Percentiles rank a stretch among this genome's conserved stretches.
Evolutionary conservation across 2,888 invertebrate species (phyloP).

Genomic region (Tineola bisselliella): DNA sequence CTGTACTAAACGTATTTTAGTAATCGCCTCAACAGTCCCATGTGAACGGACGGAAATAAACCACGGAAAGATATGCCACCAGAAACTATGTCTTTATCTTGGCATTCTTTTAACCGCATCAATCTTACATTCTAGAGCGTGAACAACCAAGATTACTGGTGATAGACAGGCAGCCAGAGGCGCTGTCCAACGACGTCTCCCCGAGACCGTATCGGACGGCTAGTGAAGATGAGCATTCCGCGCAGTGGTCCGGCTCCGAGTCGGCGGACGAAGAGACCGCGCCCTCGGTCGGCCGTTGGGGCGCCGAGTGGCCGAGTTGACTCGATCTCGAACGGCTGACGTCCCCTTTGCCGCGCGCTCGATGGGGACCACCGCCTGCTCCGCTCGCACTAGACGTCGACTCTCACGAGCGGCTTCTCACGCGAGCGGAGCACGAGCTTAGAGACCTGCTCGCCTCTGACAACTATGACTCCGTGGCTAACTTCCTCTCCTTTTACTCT

Average conservation of each 20-base stretch:
- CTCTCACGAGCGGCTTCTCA: constrained; percentile 82
- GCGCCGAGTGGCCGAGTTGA: constrained; percentile 97
- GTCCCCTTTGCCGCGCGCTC: constrained; percentile 34
- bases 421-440: constrained; percentile 80
- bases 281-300: constrained; percentile 90
- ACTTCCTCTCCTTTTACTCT: constrained; percentile 75
- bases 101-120: constrained; percentile 14
- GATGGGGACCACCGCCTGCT: constrained; percentile 45
- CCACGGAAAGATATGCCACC: not conserved
- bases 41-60: not conserved
- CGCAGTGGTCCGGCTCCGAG: constrained; percentile 25
- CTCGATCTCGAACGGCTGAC: constrained; percentile 55
- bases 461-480: constrained; percentile 90
- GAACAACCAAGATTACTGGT: constrained; percentile 74
- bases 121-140: constrained; percentile 70
- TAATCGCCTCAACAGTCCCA: not conserved
- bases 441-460: constrained; percentile 84
- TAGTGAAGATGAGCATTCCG: constrained; percentile 34
- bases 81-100: not conserved
- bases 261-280: constrained; percentile 58
- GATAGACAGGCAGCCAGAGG: constrained; percentile 72
- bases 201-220: constrained; percentile 30
- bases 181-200: constrained; percentile 69
- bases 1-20: not conserved
- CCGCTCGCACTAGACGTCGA: constrained; percentile 38